Base-by-base conservation (phyloP, 2,113 vertebrate genomes). In the Murina feae region DNA sequence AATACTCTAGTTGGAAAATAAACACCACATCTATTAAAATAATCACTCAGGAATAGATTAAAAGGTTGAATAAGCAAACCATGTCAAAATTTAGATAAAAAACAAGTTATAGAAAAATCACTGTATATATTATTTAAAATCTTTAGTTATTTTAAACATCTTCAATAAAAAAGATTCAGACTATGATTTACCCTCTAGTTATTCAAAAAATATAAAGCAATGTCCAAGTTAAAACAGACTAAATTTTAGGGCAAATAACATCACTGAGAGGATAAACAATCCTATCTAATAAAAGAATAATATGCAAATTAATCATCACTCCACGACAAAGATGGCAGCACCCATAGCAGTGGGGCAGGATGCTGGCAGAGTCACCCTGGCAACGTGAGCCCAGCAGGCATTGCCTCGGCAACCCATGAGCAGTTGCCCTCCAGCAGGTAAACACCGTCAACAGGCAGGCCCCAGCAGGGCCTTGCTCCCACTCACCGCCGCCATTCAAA, bases 11-110 rank as follows among this genome's bases (percentile, higher is more conserved):
- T 63, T 95, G 28, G 16, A 84, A 84, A 97, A 87, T 44, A 95
- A 97, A 96, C 0, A 75, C 8, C 28, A 53, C 68, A 86, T 44
- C 14, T 93, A 78, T 65, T 97, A 97, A 94, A 63, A 90, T 78
- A 58, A 79, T 4, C 0, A 58, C 65, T 82, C 63, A 81, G 66
- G 28, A 95, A 86, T 35, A 93, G 30, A 95, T 90, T 60, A 55
- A 93, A 84, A 72, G 23, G 39, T 60, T 87, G 37, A 95, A 89
- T 78, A 83, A 97, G 63, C 65, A 60, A 90, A 95, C 95, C 25
- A 47, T 37, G 32, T 74, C 44, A 94, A 89, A 89, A 65, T 94
- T 74, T 76, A 39, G 69, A 88, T 39, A 14, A 80, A 86, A 87
- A 84, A 18, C 1, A 51, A 86, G n/a, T 51, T 35, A 81, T 35